These are phyloP conservation scores for Cydia amplana DNA, from an alignment of 1,140 invertebrate species.

Conservation along the genomic window DNA sequence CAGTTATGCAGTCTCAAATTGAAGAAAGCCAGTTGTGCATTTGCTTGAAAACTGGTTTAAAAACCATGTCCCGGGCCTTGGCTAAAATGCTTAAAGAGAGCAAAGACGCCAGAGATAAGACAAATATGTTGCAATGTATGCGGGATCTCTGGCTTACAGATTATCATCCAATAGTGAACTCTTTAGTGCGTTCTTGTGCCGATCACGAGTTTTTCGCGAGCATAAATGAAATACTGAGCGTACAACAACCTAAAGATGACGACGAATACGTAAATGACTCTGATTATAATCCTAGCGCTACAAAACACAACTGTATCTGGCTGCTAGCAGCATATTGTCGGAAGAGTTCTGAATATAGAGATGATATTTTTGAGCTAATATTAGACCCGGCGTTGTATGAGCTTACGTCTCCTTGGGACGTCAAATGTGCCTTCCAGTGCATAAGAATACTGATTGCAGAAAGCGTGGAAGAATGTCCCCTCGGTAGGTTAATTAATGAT, in stretches of 20 bases:
- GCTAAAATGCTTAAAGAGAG: slow-evolving; percentile 47
- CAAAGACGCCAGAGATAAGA: slow-evolving; percentile 48
- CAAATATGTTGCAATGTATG: slow-evolving; percentile 47
- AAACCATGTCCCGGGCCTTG: slow-evolving; percentile 43
- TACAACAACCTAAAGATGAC: slow-evolving; percentile 47
- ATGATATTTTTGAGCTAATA: slow-evolving; percentile 60
- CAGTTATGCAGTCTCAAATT: slow-evolving; percentile 39
- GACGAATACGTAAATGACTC: slow-evolving; percentile 50
- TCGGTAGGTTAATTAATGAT: slow-evolving; percentile 50
- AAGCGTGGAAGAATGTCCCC: slow-evolving; percentile 48
- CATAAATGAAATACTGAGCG: slow-evolving; percentile 55
- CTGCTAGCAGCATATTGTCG: slow-evolving; percentile 63
- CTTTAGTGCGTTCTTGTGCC: slow-evolving; percentile 47
- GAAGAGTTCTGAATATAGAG: slow-evolving; percentile 45
- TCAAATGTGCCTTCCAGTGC: slow-evolving; percentile 54
- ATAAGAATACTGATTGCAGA: slow-evolving; percentile 53
- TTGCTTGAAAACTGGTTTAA: slow-evolving; percentile 44
- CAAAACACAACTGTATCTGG: slow-evolving; percentile 58
- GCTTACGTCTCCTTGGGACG: slow-evolving; percentile 49
- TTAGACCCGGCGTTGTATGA: slow-evolving; percentile 60
- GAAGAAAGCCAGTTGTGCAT: slow-evolving; percentile 39
- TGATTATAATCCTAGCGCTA: slow-evolving; percentile 47
- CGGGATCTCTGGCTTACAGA: slow-evolving; percentile 52
- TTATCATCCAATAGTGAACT: slow-evolving; percentile 47
- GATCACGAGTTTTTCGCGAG: slow-evolving; percentile 57